Conservation (phyloP, 2,888 invertebrate species). For the Thalpophila matura region DNA sequence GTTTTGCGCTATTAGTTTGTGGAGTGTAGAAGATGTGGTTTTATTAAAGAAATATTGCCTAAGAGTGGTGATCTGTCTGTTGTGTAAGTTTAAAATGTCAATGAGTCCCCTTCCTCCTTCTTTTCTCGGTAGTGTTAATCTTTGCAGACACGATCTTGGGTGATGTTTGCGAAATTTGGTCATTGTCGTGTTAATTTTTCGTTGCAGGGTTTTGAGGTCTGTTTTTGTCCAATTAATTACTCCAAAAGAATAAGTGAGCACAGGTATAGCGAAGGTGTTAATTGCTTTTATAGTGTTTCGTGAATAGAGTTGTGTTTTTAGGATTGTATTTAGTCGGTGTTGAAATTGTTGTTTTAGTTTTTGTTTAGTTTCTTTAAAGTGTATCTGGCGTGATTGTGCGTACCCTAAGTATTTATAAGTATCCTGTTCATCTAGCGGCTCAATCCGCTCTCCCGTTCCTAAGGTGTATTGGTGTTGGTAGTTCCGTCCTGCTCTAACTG, state of each 20-base stretch:
- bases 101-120: neutral
- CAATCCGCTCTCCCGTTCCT: neutral
- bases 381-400: conserved; percentile 8
- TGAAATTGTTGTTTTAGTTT: too few species aligned
- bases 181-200: conserved; percentile 10
- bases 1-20: neutral
- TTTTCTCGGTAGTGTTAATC: neutral
- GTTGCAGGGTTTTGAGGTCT: conserved; percentile 23
- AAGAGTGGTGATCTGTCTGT: neutral
- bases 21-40: too few species aligned
- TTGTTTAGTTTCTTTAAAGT: too few species aligned
- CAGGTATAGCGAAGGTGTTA: neutral
- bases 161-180: conserved; percentile 24
- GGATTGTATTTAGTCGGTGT: too few species aligned
- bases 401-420: conserved; percentile 20
- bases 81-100: too few species aligned
- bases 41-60: too few species aligned
- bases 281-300: neutral
- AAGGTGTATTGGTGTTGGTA: conserved; percentile 7
- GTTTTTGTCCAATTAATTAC: conserved; percentile 19
- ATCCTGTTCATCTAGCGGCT: neutral
- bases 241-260: conserved; percentile 19
- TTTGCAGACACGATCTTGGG: neutral
- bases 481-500: too few species aligned
- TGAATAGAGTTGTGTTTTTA: too few species aligned